Percentiles rank a stretch among this genome's conserved stretches.
These are phyloP conservation scores for Anastatus disparis DNA, from an alignment of 1,140 invertebrate genomes.

Conservation along the genomic window DNA sequence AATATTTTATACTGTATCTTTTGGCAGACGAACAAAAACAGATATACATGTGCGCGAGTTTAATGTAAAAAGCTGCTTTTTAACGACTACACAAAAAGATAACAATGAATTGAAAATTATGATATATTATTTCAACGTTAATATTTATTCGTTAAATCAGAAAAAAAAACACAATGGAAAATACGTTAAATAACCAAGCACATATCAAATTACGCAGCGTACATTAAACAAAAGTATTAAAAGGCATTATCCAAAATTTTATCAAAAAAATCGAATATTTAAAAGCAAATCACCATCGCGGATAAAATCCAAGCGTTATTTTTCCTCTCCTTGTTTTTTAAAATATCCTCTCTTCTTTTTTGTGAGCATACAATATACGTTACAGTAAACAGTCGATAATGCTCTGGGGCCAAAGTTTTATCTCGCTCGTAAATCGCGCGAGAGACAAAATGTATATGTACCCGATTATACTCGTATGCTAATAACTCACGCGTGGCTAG, in stretches of 20 bases:
- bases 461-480: conserved; percentile 62
- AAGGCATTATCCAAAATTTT: neutral
- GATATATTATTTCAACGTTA: too few relatives aligned
- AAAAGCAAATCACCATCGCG: neutral
- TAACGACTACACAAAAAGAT: too few relatives aligned
- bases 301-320: neutral
- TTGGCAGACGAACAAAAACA: too few relatives aligned
- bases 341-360: too few relatives aligned
- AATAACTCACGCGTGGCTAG: conserved; percentile 61
- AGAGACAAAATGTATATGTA: conserved; percentile 57
- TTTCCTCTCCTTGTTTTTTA: neutral
- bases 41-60: too few relatives aligned
- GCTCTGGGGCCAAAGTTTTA: conserved; percentile 32
- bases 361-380: neutral
- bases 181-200: neutral
- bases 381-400: conserved; percentile 16
- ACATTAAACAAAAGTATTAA: neutral
- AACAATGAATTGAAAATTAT: too few relatives aligned
- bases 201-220: neutral
- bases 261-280: neutral
- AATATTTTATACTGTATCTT: too few relatives aligned
- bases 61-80: too few relatives aligned
- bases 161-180: too few relatives aligned
- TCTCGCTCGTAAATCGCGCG: conserved; percentile 56
- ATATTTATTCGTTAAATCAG: too few relatives aligned